These are phyloP conservation scores for Machimus atricapillus DNA, from an alignment of 2,888 invertebrate genomes.

Conservation along the genomic window DNA sequence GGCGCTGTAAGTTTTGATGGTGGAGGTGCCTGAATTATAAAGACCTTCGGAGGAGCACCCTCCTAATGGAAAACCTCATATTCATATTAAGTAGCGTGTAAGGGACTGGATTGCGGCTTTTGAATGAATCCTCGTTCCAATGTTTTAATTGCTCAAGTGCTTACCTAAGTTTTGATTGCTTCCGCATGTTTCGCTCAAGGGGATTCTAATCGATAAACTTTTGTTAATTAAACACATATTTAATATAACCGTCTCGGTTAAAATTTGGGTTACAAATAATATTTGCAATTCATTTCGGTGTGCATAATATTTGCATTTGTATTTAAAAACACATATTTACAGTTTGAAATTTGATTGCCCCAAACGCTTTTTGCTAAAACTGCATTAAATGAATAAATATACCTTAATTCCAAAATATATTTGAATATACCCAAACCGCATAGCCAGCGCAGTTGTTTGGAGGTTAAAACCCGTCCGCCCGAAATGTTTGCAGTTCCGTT, in stretches of 20 bases:
- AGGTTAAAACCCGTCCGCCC: no score
- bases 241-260: not conserved
- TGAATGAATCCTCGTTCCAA: not conserved
- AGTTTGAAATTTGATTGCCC: no score
- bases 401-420: no score
- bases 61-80: not conserved
- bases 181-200: not conserved
- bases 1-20: not conserved
- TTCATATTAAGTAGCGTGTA: not conserved
- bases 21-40: not conserved
- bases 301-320: not conserved
- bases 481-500: no score
- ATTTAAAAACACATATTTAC: no score
- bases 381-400: no score
- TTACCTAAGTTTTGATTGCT: not conserved
- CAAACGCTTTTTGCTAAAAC: no score
- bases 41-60: not conserved
- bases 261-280: not conserved
- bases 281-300: not conserved
- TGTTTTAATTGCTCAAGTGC: not conserved
- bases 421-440: no score
- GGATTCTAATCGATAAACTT: not conserved
- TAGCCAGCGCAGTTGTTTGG: no score
- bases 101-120: not conserved
- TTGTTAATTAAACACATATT: not conserved